These are phyloP conservation scores for Paramormyrops kingsleyae DNA, from an alignment of 2,113 vertebrate genomes.

Conservation along the genomic window DNA sequence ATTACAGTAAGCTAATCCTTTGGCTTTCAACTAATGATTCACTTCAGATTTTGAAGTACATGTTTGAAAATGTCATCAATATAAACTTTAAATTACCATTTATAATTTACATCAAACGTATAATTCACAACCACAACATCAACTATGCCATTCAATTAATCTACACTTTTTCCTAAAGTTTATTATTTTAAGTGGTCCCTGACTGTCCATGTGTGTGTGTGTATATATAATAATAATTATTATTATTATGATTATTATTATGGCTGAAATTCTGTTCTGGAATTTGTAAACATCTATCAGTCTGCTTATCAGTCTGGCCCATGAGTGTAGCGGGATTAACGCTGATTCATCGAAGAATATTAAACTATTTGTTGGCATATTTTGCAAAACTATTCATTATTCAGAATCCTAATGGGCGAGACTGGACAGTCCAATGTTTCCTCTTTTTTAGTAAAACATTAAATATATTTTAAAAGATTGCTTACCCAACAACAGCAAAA, in stretches of 20 bases:
- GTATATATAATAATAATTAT: no score
- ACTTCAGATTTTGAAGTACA: neutral
- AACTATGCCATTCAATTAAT: neutral
- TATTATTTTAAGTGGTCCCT: neutral
- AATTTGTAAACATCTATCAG: neutral
- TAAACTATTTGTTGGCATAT: neutral
- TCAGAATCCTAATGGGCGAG: neutral
- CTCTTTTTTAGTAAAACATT: neutral
- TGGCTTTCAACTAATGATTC: neutral
- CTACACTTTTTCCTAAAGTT: neutral
- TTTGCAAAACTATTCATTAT: neutral
- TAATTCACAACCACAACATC: neutral
- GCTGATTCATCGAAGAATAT: neutral
- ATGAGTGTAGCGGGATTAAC: neutral
- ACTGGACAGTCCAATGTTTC: neutral
- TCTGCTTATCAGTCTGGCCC: neutral
- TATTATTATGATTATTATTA: no score
- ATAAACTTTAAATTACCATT: conserved; percentile 5
- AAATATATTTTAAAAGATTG: neutral
- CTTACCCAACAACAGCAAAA: neutral
- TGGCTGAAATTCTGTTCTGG: neutral
- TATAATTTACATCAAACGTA: neutral
- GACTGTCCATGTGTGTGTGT: neutral
- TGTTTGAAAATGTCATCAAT: neutral
- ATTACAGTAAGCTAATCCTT: neutral